These are phyloP conservation scores for Gobionotothen gibberifrons DNA, from an alignment of 2,797 vertebrate genomes.

Conservation along the genomic window DNA sequence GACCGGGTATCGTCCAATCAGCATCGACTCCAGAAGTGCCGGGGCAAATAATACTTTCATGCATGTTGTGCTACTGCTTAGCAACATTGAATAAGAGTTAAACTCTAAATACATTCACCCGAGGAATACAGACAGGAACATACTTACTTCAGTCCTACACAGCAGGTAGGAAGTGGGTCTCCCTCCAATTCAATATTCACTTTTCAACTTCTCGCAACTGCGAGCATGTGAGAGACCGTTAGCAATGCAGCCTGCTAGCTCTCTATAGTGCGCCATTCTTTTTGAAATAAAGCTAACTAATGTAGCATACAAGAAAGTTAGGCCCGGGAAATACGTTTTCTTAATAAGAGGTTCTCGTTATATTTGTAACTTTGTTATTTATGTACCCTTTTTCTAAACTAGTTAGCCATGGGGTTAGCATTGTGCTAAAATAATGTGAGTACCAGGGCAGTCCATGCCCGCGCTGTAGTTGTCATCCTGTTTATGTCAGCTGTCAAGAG, in stretches of 20 bases:
- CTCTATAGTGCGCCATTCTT: conserved; percentile 41
- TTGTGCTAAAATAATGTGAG: conserved; percentile 22
- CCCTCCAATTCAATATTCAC: neutral
- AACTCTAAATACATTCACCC: neutral
- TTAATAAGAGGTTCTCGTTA: neutral
- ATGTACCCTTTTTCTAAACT: neutral
- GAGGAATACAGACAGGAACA: neutral
- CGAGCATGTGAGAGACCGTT: conserved; percentile 32
- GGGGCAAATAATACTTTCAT: conserved; percentile 57
- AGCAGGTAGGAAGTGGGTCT: conserved; percentile 50
- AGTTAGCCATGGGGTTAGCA: conserved; percentile 9
- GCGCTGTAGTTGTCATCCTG: neutral
- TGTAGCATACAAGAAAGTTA: conserved; percentile 9
- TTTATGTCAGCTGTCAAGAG: conserved; percentile 39
- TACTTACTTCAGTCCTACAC: neutral
- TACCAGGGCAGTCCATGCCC: conserved; percentile 14
- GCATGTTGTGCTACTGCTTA: conserved; percentile 12
- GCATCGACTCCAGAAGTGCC: conserved; percentile 56
- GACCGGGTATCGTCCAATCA: conserved; percentile 64
- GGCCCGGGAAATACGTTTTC: neutral
- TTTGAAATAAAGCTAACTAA: conserved; percentile 19
- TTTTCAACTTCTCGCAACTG: neutral
- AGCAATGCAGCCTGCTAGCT: conserved; percentile 48
- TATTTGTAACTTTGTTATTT: neutral
- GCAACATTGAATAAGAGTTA: neutral